A percentile compares a stretch with the other conserved stretches of the same genome.
phyloP scores from a whole-genome alignment of 2,888 invertebrate genomes.

The Euzetes globulus region DNA sequence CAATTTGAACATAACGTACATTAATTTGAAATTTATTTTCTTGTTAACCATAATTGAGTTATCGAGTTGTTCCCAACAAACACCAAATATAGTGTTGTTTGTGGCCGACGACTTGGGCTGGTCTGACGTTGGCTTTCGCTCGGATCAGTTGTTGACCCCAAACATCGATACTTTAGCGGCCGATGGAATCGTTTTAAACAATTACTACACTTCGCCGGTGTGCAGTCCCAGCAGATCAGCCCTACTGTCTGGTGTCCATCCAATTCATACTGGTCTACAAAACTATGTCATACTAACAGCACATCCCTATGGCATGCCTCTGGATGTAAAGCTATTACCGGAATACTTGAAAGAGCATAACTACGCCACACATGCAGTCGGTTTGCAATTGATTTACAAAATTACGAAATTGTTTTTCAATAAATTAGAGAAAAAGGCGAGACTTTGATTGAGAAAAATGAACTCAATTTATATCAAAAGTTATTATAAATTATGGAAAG shows the following conservation, averaged over 20 bases:
- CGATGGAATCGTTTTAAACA: slow-evolving; percentile 71
- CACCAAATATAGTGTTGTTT: slow-evolving; percentile 70
- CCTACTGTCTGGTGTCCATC: slow-evolving; percentile 82
- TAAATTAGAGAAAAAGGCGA: background rate
- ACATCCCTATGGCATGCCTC: slow-evolving; percentile 61
- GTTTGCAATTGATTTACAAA: slow-evolving; percentile 45
- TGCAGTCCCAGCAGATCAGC: slow-evolving; percentile 84
- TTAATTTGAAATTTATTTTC: no score
- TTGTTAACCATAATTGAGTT: no score
- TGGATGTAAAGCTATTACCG: slow-evolving; percentile 70
- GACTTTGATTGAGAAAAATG: background rate
- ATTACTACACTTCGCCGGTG: slow-evolving; percentile 78
- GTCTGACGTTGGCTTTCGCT: slow-evolving; percentile 86
- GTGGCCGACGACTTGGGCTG: slow-evolving; percentile 85
- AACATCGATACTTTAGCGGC: slow-evolving; percentile 81
- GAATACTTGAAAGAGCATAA: slow-evolving; percentile 71
- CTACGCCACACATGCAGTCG: slow-evolving; percentile 69
- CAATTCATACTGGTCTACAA: slow-evolving; percentile 61
- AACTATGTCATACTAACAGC: slow-evolving; percentile 25
- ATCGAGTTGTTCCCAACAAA: background rate
- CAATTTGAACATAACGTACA: no score
- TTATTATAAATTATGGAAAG: background rate
- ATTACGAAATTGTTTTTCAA: background rate
- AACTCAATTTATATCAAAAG: background rate
- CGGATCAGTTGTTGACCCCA: slow-evolving; percentile 77